These are phyloP conservation scores for Ammospiza caudacuta DNA, from an alignment of 2,113 vertebrate species.

Conservation along the genomic window DNA sequence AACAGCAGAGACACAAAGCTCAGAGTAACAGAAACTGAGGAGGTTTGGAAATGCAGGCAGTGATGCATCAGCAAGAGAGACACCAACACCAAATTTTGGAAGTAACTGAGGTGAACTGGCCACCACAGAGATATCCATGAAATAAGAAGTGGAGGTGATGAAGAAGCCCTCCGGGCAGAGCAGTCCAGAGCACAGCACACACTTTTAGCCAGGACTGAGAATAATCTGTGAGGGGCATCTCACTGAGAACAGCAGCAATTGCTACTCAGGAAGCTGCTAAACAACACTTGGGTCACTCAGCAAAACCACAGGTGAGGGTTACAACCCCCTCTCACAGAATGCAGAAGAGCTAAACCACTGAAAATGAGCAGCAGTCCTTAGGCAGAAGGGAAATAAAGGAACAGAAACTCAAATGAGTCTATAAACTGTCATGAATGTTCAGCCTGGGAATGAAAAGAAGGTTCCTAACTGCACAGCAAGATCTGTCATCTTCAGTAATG, in stretches of 20 bases:
- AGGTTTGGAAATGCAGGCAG: not conserved
- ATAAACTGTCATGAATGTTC: not conserved
- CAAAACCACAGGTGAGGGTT: not conserved
- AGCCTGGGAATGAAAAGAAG: not conserved
- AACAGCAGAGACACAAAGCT: not conserved
- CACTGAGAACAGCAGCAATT: not conserved
- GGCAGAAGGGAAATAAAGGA: not conserved
- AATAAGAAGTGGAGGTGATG: not conserved
- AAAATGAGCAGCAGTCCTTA: not conserved
- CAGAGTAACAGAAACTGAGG: not conserved
- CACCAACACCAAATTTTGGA: not conserved
- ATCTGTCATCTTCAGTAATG: not conserved
- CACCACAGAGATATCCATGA: accelerated
- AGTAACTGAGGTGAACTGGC: not conserved
- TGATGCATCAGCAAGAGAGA: not conserved
- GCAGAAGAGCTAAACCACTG: not conserved
- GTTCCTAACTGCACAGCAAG: not conserved
- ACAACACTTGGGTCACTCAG: not conserved
- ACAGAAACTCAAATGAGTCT: not conserved
- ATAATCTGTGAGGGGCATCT: not conserved
- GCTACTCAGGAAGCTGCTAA: not conserved
- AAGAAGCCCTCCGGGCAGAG: not conserved
- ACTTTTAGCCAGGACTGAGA: not conserved
- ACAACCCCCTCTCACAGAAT: not conserved
- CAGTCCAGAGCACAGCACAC: not conserved